Base-by-base conservation (phyloP, 2,888 invertebrate genomes). In the Cerastis leucographa region DNA sequence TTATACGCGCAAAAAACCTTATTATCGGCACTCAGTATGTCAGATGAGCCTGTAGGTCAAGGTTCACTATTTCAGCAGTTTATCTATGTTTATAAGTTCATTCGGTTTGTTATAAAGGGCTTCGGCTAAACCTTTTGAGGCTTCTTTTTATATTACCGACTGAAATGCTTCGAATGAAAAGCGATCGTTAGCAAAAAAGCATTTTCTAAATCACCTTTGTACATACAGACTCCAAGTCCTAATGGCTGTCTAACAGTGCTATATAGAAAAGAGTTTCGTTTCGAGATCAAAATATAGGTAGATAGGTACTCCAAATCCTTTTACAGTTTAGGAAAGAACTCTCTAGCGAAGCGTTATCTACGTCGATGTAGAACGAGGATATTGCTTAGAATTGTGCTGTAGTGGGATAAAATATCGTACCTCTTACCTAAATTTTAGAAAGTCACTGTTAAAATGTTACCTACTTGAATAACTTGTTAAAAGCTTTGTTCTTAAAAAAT, bases 1-100 rank as follows among this genome's bases (percentile, higher is more conserved):
- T 78, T 69, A 69, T 46, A 54, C 19, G 7, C 12, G 35, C 22
- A 67, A 54, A 61, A 54, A 49, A 25, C 29, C 59, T 9, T 46
- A 29, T 65, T 83, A 83, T 46, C 11, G 65, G 51, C 59, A 35
- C n/a, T 29, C n/a, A 78, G 42, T 46, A 44, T n/a, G 19, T 65
- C 29, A 69, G 83, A 69, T 78, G 42, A 78, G 64, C 56, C 44
- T 22, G 5, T n/a, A 59, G 69, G 68, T 80, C 84, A 80, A 84
- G 79, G 70, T 66, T 70, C 0, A 3, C 22, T 40, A 69, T 65
- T 70, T 49, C 69, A 80, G 79, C 14, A 59, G 51, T 59, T 69
- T 59, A 64, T 67, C 59, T 64, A 19, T 49, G 12, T 59, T 69
- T 59, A 17, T 56, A 82, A 54, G 40, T 78, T 59, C 19, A 40